A percentile compares a stretch with the other conserved stretches of the same genome.
These are phyloP conservation scores for Brienomyrus longianalis DNA, from an alignment of 2,113 vertebrate species.

Conservation along the genomic window DNA sequence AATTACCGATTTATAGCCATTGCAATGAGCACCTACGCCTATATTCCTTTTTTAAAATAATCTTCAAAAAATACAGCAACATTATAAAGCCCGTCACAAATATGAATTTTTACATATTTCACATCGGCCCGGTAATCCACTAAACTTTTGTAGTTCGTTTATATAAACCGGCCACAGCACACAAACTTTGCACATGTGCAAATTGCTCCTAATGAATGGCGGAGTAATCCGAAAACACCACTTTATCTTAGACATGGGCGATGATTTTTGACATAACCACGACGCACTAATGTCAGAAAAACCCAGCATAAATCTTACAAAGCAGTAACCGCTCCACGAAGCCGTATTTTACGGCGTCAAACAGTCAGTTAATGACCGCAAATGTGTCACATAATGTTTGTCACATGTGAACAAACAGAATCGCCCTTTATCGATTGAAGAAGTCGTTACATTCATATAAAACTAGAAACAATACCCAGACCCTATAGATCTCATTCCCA, in stretches of 20 bases:
- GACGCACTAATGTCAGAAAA: neutral
- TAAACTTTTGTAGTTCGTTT: neutral
- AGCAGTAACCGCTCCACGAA: neutral
- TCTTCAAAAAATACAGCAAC: neutral
- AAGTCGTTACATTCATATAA: neutral
- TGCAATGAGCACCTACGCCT: neutral
- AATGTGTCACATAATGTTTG: neutral
- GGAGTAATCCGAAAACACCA: neutral
- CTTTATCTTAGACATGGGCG: neutral
- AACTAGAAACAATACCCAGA: neutral
- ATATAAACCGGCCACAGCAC: neutral
- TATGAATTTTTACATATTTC: neutral
- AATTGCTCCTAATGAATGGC: neutral
- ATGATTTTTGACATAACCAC: neutral
- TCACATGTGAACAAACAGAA: neutral
- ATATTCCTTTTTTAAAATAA: neutral
- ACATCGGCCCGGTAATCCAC: neutral
- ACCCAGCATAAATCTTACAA: neutral
- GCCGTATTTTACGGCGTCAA: neutral
- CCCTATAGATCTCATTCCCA: neutral
- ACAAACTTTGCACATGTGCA: neutral
- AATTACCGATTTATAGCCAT: neutral
- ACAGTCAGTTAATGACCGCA: neutral
- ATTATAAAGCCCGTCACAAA: neutral
- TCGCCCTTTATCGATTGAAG: neutral